phyloP scores from a whole-genome alignment of 1,140 invertebrate genomes.

The Zaprionus nigranus region DNA sequence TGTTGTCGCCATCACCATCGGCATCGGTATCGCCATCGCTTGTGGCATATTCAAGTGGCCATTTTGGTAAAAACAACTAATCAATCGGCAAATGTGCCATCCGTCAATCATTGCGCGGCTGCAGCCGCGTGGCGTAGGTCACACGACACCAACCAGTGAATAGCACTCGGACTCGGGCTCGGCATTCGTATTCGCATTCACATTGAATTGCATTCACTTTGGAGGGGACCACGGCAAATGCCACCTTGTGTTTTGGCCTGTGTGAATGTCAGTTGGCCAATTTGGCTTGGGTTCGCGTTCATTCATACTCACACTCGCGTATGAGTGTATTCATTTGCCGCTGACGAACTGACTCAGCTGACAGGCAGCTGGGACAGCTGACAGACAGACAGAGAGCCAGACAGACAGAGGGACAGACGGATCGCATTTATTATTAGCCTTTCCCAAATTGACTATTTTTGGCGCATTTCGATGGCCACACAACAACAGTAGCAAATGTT shows the following conservation, averaged over 20 bases:
- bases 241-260: slow-evolving; percentile 67
- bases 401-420: neutral
- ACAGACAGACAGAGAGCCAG: neutral
- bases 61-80: slow-evolving; percentile 83
- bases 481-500: slow-evolving; percentile 37
- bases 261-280: slow-evolving; percentile 80
- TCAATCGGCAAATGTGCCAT: slow-evolving; percentile 82
- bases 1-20: slow-evolving; percentile 27
- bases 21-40: slow-evolving; percentile 15
- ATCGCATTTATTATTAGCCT: slow-evolving; percentile 79
- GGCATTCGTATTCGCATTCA: slow-evolving; percentile 57
- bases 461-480: slow-evolving; percentile 73
- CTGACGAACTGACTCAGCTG: slow-evolving; percentile 55
- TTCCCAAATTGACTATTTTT: slow-evolving; percentile 82
- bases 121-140: slow-evolving; percentile 66
- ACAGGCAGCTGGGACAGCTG: slow-evolving; percentile 29
- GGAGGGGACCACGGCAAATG: slow-evolving; percentile 56
- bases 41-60: slow-evolving; percentile 62
- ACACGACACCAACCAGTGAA: slow-evolving; percentile 63
- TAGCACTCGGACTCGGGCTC: neutral
- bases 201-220: slow-evolving; percentile 36
- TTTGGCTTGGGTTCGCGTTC: slow-evolving; percentile 61
- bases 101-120: slow-evolving; percentile 70
- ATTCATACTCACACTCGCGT: slow-evolving; percentile 48
- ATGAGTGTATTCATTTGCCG: slow-evolving; percentile 51